Evolutionary conservation across 2,797 vertebrate species (phyloP).

Genomic region (Neomorphus geoffroyi): DNA sequence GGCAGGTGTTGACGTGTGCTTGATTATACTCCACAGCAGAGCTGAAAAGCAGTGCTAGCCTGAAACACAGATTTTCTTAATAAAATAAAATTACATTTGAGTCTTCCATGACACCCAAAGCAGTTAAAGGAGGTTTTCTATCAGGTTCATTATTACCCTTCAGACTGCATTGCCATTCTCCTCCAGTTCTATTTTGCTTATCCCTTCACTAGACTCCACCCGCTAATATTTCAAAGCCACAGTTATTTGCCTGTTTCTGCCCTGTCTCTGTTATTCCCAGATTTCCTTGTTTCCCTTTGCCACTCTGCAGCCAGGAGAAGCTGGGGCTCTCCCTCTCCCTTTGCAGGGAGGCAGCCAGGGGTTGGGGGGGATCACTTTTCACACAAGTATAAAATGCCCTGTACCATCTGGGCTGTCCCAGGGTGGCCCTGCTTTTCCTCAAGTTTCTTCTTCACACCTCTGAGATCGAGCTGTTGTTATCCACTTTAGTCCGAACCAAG

Average conservation of each 20-base stretch:
- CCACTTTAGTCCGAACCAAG: background rate
- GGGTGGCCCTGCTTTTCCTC: background rate
- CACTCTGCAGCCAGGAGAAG: background rate
- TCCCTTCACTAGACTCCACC: background rate
- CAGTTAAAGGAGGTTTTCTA: background rate
- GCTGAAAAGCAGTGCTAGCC: background rate
- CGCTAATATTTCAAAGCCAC: background rate
- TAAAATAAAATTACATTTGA: background rate
- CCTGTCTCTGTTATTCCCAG: background rate
- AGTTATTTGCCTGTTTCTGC: background rate
- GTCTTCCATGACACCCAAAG: background rate
- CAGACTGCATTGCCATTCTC: background rate
- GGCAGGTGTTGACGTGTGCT: fast-evolving
- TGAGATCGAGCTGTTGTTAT: background rate
- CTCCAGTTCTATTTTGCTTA: background rate
- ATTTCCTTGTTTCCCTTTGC: background rate
- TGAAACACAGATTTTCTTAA: background rate
- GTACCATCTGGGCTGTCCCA: background rate
- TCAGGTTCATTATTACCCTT: background rate
- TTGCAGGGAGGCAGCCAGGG: background rate
- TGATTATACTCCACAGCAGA: background rate
- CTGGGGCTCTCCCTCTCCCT: background rate
- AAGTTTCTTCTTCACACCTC: background rate
- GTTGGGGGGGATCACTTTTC: background rate
- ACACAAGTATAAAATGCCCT: background rate